Conservation (phyloP, 2,888 invertebrate genomes). For the Enchytraeus crypticus region DNA sequence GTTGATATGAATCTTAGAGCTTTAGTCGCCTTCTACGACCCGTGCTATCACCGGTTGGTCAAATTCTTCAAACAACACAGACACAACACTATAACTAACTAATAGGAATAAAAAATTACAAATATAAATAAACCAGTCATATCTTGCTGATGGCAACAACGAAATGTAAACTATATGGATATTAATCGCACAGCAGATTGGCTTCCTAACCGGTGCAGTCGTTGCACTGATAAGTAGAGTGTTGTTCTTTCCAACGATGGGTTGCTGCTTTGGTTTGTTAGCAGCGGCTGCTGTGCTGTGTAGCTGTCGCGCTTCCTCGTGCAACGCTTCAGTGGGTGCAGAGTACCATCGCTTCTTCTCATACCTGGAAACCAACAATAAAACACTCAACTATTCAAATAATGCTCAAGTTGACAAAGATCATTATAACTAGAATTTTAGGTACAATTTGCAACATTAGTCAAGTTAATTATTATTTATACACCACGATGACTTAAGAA, state of each 20-base stretch:
- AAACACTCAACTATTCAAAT: too few species aligned
- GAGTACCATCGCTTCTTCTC: constrained; percentile 68
- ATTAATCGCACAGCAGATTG: too few species aligned
- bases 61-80: too few species aligned
- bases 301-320: constrained; percentile 42
- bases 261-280: background rate
- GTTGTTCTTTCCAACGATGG: background rate
- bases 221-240: background rate
- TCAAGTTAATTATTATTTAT: background rate
- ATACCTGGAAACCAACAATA: constrained; percentile 88
- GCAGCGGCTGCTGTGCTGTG: constrained; percentile 33
- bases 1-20: too few species aligned
- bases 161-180: too few species aligned
- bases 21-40: too few species aligned
- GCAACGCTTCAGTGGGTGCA: constrained; percentile 50
- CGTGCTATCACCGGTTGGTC: too few species aligned
- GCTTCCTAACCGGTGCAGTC: background rate
- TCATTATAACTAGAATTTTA: background rate
- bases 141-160: too few species aligned
- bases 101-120: too few species aligned
- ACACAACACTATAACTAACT: too few species aligned
- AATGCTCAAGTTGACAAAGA: too few species aligned
- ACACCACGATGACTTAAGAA: background rate
- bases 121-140: too few species aligned
- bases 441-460: background rate